Base-by-base conservation (phyloP, 2,113 vertebrate species). In the Dasyurus viverrinus region DNA sequence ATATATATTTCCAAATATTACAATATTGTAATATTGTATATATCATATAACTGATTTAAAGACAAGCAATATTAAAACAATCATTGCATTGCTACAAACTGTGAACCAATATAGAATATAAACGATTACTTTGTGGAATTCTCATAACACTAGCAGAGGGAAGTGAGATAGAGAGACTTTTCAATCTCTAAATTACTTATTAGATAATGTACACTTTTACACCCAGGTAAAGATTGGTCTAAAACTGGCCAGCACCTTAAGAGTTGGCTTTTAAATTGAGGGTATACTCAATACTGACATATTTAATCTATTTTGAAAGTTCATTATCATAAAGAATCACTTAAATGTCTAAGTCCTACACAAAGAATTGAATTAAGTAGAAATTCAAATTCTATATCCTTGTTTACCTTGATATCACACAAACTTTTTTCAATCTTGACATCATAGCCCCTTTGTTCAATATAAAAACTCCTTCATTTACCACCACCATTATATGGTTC, bases 391-490 rank as follows among this genome's bases (percentile, higher is more conserved):
- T n/a, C 89, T 97, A 84, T 2, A 11, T 91, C 52, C 26, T 93
- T n/a, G 54, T 95, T 25, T 27, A 30, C 0, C 93, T 50, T 92
- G 50, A 95, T 89, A 12, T 94, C 47, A 93, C 54, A 95, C 2
- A 76, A 53, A 2, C 26, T 89, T 42, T 84, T 84, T 92, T 91
- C 27, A 93, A 94, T 92, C 92, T 19, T 89, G 90, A 53, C 36
- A 42, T 42, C 36, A 76, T 22, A 42, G 19, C 91, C 24, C 89
- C 27, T 93, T 53, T 91, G 12, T 0, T 68, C 50, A 95, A 27
- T 92, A 94, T 47, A 93, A 94, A 90, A 84, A 94, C 27, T 93
- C 42, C 91, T 47, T 94, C 92, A 96, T 96, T 23, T 3, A 93
- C 42, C 2, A 76, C 93, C 91, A 19, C 26, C 92, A 30, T 19